Evolutionary conservation across 1,140 invertebrate genomes (phyloP), one percentile per base, ranked within the genome.

Genomic region (Trialeurodes vaporariorum): DNA sequence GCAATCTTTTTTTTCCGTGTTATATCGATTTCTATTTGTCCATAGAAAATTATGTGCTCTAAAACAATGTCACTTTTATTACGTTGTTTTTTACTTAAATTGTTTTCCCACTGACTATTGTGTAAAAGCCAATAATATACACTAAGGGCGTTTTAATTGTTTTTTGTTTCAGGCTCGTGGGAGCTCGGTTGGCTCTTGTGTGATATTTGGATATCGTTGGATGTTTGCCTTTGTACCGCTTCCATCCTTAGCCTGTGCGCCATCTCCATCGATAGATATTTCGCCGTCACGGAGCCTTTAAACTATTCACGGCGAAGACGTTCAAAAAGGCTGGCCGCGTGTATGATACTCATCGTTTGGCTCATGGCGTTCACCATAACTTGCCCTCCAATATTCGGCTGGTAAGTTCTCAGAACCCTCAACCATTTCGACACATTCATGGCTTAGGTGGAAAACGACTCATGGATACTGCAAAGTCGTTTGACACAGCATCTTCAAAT

Each of bases 161-260:
- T n/a, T 49, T 49, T 5, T 49, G 34, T 66, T 22, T 72, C 74
- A 86, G 89, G 89, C 67, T 81, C 81, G 68, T 93, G 91, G 91
- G 82, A 85, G 71, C 83, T 93, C 1, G 89, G 90, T n/a, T 84
- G 84, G 79, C 79, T 87, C 2, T 79, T 93, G 22, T 94, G 91
- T 76, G 88, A 92, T 73, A 85, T 94, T 65, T 97, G 93, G 94
- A 87, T 96, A 60, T 95, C 92, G 0, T 82, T 94, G 74, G 95
- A 98, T 75, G 91, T 98, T 59, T 83, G 96, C 2, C 86, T 94
- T 0, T 96, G 94, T 77, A 98, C 95, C 1, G 86, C 92, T 68
- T 85, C 90, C 72, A 86, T 93, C 74, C 80, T 93, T 63, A 86
- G 85, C 74, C 77, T 93, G 75, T 89, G 87, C 81, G 86, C 91